Evolutionary conservation across 1,140 invertebrate species (phyloP).

Genomic region (Mylabris phalerata): DNA sequence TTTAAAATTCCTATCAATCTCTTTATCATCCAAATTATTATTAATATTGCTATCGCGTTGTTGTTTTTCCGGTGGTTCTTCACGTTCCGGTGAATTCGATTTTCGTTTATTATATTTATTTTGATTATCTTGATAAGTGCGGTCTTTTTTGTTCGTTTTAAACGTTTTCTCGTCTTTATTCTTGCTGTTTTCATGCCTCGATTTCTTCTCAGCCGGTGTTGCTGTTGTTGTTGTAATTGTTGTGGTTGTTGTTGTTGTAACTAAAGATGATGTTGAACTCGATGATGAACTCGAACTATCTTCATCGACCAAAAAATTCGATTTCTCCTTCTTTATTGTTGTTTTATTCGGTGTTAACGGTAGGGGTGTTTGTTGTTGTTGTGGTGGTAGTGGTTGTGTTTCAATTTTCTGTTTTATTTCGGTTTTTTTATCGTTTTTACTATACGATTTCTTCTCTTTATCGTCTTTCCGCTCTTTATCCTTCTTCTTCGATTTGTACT

Average conservation of each 20-base stretch:
- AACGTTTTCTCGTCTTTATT: slow-evolving; percentile 5
- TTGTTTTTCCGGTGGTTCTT: slow-evolving; percentile 26
- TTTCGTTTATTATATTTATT: slow-evolving; percentile 48
- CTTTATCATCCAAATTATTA: slow-evolving; percentile 22
- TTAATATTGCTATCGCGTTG: slow-evolving; percentile 8
- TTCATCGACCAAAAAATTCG: slow-evolving; percentile 4
- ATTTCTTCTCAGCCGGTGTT: neutral
- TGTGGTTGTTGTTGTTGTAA: slow-evolving; percentile 37
- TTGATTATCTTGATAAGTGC: slow-evolving; percentile 46
- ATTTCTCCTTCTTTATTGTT: slow-evolving; percentile 4
- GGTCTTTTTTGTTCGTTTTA: slow-evolving; percentile 22
- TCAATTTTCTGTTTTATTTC: slow-evolving; percentile 22
- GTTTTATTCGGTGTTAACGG: neutral
- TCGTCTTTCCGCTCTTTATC: slow-evolving; percentile 25
- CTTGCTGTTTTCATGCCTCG: neutral
- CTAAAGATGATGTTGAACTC: slow-evolving; percentile 1
- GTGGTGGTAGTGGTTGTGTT: slow-evolving; percentile 5
- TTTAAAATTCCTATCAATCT: too few relatives aligned
- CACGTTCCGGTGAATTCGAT: slow-evolving; percentile 36
- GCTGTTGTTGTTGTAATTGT: neutral
- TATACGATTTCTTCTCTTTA: slow-evolving; percentile 36
- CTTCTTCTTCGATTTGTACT: slow-evolving; percentile 26
- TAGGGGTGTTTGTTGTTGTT: slow-evolving; percentile 8
- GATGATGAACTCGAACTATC: slow-evolving; percentile 6
- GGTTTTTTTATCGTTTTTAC: slow-evolving; percentile 28